Evolutionary conservation across 2,888 invertebrate species (phyloP), one percentile per base, ranked within the genome.

Genomic region (Eupithecia tripunctaria): DNA sequence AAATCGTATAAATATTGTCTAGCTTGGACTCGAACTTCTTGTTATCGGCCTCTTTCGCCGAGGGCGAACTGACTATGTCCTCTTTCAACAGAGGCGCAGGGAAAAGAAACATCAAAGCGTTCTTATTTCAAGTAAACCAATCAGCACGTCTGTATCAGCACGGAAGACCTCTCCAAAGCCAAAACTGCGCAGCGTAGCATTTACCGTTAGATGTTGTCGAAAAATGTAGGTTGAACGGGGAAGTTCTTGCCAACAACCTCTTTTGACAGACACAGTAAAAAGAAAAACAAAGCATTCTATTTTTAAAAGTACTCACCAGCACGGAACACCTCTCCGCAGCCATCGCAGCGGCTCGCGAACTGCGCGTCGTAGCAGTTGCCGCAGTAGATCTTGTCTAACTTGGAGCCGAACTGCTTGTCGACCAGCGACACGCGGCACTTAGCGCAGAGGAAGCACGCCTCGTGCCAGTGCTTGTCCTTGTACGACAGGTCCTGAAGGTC

Each of bases 391-490:
- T 99, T 98, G 92, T 99, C 99, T 85, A 99, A 97, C 95, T 99
- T 99, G 90, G 99, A 98, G 87, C 99, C 99, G 94, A 99, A 99
- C 92, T 99, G 99, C 96, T 99, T 99, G 96, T 99, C 99, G 80
- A 99, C 99, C 91, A 99, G 96, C 76, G 99, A 99, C 86, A 98
- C 97, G 91, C 98, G 97, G 95, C 99, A 99, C 95, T 98, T 99
- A 93, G 97, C 97, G 96, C 99, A 99, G 86, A 99, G 96, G 97
- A 99, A 99, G 93, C 99, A 99, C 69, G 98, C 98, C 95, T 99
- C 99, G 94, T 99, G 99, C 99, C 99, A 99, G 95, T 99, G 99
- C 95, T 99, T 99, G 95, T 99, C 99, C 95, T 99, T 99, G 96
- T 99, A 99, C 82, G 99, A 99, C 95, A 99, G 96, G 95, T 99